Evolutionary conservation across 1,140 invertebrate genomes (phyloP).

Genomic region (Aphis craccivora): DNA sequence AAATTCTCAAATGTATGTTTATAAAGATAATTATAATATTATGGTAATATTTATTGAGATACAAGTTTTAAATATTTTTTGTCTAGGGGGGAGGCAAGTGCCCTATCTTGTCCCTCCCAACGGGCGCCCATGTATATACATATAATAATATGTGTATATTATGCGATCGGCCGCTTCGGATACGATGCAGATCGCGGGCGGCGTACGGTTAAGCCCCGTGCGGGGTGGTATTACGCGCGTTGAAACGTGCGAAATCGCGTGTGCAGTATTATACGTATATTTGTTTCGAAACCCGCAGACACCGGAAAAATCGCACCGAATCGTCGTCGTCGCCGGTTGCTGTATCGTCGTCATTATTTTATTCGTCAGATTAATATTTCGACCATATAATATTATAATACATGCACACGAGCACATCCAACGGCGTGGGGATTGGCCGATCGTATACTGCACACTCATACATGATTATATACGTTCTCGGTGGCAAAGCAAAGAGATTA

Average conservation of each 20-base stretch:
- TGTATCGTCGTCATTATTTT: too few species aligned
- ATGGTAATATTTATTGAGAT: too few species aligned
- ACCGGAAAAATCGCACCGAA: not conserved
- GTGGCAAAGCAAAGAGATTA: constrained; percentile 22
- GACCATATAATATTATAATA: not conserved
- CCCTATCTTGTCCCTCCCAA: too few species aligned
- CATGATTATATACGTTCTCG: too few species aligned
- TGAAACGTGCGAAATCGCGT: not conserved
- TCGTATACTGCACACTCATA: not conserved
- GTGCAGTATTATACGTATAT: not conserved
- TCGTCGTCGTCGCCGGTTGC: not conserved
- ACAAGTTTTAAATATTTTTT: too few species aligned
- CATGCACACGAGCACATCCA: not conserved
- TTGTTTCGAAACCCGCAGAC: not conserved
- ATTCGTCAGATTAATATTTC: constrained; percentile 37
- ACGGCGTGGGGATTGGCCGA: not conserved
- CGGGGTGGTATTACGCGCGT: not conserved
- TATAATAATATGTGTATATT: too few species aligned
- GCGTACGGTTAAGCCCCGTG: not conserved
- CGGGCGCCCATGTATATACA: too few species aligned
- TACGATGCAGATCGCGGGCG: too few species aligned
- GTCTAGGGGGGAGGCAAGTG: too few species aligned
- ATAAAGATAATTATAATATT: too few species aligned
- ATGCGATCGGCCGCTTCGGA: not conserved
- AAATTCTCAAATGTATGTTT: too few species aligned